Evolutionary conservation across 2,113 vertebrate species (phyloP), one percentile per base, ranked within the genome.

Genomic region (Coreoperca whiteheadi): DNA sequence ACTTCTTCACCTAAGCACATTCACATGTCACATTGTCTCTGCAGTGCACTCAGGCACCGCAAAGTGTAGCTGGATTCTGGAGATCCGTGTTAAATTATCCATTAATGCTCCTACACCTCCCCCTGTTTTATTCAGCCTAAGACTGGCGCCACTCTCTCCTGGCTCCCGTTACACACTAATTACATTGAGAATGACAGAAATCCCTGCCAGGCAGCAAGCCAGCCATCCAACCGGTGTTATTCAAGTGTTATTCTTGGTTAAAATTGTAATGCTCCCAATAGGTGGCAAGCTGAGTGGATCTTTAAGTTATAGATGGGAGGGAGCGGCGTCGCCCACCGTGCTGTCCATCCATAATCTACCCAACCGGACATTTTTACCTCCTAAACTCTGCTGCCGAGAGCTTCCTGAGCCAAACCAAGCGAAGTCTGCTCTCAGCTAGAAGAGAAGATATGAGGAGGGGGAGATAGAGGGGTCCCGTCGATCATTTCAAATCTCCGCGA

Each of bases 81-180:
- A 81, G 75, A 80, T 69, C 51, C 2, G 18, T 83, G 79, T 79
- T 89, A 70, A 85, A 90, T 88, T 69, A 88, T 72, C 88, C 67
- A 83, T 84, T 87, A 75, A 20, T 18, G 25, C 87, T 77, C 57
- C 67, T 21, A 53, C 67, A 74, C 71, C 83, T 71, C 54, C n/a
- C 43, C 28, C 79, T 59, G 71, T 70, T 73, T 71, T 77, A 71
- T 85, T 86, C 77, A 78, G 34, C 72, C 77, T 2, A 0, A 50
- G 73, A 43, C 77, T 72, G 79, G 79, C 34, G 51, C 83, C 80
- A 74, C 16, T 59, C 87, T 87, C 74, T 68, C 78, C 79, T 81
- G 74, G 71, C 86, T 87, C 88, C 77, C 3, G 71, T 89, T 79
- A 82, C 87, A 75, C 87, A 56, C 84, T 90, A 89, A 92, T 94